Conservation (phyloP, 2,888 invertebrate species). For the Chirona hameri region DNA sequence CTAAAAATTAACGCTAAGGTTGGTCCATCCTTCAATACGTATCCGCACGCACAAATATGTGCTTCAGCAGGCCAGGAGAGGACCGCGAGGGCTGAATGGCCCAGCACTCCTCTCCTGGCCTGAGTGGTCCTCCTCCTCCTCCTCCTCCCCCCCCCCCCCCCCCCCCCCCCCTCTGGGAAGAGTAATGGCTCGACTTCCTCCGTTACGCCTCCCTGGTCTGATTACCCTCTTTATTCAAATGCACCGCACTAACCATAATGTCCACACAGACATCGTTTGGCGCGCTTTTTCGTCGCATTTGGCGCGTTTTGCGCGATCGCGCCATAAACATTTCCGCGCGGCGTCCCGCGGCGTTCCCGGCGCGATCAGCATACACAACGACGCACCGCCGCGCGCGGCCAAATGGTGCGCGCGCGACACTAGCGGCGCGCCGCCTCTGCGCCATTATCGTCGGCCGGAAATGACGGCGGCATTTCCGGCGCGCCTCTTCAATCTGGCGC, state of each 20-base stretch:
- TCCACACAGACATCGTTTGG: conserved; percentile 6
- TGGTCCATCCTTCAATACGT: no score
- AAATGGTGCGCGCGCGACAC: neutral
- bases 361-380: conserved; percentile 1
- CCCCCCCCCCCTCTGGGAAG: neutral
- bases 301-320: conserved; percentile 12
- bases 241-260: neutral
- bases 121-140: no score
- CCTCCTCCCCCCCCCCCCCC: no score
- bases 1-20: no score
- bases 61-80: no score
- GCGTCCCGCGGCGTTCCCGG: neutral
- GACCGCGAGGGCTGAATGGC: no score
- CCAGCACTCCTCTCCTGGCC: no score
- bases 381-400: neutral
- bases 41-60: no score
- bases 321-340: conserved; percentile 4
- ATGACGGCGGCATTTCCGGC: conserved; percentile 7
- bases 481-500: conserved; percentile 22
- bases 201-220: neutral
- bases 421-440: neutral
- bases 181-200: neutral
- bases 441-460: conserved; percentile 1
- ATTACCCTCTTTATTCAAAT: conserved; percentile 8
- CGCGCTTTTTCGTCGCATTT: conserved; percentile 25